phyloP scores from a whole-genome alignment of 1,140 invertebrate species.

The Atopsyche davidsoni region DNA sequence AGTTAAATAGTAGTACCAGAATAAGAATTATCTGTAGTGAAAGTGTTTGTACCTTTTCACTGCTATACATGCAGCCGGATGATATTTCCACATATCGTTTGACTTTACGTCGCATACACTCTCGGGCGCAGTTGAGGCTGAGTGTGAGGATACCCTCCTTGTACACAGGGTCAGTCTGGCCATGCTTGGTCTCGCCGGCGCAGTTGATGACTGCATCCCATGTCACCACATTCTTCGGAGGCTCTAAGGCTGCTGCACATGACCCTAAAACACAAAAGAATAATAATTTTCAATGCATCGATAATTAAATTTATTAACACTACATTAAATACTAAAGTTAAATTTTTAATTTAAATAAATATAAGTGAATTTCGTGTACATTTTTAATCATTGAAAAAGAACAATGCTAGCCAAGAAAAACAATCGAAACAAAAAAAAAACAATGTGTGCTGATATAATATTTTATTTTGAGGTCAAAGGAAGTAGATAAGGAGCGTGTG shows the following conservation, averaged over 20 bases:
- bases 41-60: constrained; percentile 61
- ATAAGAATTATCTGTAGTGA: constrained; percentile 3
- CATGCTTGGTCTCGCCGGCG: constrained; percentile 82
- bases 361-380: too few relatives aligned
- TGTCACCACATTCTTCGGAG: constrained; percentile 45
- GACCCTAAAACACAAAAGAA: constrained; percentile 53
- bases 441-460: too few relatives aligned
- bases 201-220: constrained; percentile 84
- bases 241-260: constrained; percentile 67
- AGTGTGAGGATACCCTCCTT: constrained; percentile 82
- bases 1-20: too few relatives aligned
- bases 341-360: too few relatives aligned
- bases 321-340: too few relatives aligned
- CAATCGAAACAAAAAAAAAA: too few relatives aligned
- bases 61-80: constrained; percentile 71
- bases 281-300: neutral
- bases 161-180: constrained; percentile 83
- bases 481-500: too few relatives aligned
- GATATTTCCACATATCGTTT: constrained; percentile 79
- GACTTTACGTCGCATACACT: constrained; percentile 63
- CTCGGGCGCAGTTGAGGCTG: constrained; percentile 73
- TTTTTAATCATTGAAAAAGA: too few relatives aligned
- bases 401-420: too few relatives aligned
- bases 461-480: too few relatives aligned
- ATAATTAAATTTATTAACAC: too few relatives aligned